Percentiles rank a stretch among this genome's conserved stretches.
phyloP scores from a whole-genome alignment of 2,888 invertebrate species.

The Mesoligia furuncula region DNA sequence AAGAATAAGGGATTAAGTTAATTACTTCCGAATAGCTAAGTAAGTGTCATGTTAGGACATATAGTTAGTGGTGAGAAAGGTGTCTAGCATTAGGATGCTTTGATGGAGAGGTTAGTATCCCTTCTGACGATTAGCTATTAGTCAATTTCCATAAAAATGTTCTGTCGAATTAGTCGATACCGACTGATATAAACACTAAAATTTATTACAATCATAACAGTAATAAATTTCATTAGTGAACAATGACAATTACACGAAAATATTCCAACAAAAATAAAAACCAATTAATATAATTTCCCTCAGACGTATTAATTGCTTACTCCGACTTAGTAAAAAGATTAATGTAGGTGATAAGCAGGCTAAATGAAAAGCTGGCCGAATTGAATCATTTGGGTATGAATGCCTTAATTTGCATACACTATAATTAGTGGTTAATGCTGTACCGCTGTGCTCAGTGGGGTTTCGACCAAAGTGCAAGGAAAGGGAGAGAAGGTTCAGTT shows the following conservation, averaged over 20 bases:
- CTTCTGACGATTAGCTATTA: neutral
- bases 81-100: neutral
- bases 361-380: constrained; percentile 84
- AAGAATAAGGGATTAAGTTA: neutral
- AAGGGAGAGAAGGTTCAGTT: constrained; percentile 37
- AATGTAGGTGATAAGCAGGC: constrained; percentile 77
- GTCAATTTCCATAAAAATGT: neutral
- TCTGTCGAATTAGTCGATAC: neutral
- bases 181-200: too few relatives aligned
- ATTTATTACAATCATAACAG: constrained; percentile 3
- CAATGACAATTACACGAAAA: constrained; percentile 37
- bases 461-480: constrained; percentile 15
- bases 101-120: neutral
- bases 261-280: constrained; percentile 41
- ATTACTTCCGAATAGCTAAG: neutral
- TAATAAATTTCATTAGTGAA: constrained; percentile 35
- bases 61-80: too few relatives aligned
- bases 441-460: constrained; percentile 40
- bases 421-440: constrained; percentile 84
- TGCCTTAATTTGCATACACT: constrained; percentile 85
- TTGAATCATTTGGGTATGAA: constrained; percentile 86
- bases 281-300: constrained; percentile 57
- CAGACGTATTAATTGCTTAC: constrained; percentile 71
- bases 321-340: constrained; percentile 75
- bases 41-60: neutral